Conservation (phyloP, 2,888 invertebrate species). For the Trichopria drosophilae region DNA sequence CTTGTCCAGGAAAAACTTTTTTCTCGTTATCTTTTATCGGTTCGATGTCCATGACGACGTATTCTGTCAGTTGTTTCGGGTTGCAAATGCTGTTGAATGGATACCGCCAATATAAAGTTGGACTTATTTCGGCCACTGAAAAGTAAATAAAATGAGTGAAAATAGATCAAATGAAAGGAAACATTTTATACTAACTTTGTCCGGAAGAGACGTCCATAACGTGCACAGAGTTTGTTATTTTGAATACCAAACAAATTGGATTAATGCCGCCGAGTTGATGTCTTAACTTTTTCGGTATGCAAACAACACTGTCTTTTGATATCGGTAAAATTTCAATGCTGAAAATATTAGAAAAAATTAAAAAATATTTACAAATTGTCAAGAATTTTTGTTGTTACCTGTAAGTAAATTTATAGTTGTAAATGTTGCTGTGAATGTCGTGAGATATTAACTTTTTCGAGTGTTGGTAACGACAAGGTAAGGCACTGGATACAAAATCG, state of each 20-base stretch:
- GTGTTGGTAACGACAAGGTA: constrained; percentile 85
- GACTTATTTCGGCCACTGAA: constrained; percentile 80
- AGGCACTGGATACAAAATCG: constrained; percentile 84
- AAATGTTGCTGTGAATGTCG: constrained; percentile 94
- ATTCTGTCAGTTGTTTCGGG: constrained; percentile 88
- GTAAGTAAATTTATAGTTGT: constrained; percentile 94
- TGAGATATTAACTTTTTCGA: constrained; percentile 96
- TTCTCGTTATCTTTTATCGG: constrained; percentile 74
- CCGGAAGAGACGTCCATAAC: constrained; percentile 89
- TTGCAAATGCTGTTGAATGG: constrained; percentile 87
- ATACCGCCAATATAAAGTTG: constrained; percentile 80
- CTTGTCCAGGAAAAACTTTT: constrained; percentile 84
- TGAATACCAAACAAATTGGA: constrained; percentile 82
- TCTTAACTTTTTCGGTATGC: constrained; percentile 82
- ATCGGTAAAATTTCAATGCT: constrained; percentile 95
- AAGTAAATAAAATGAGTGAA: no score
- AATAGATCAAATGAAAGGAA: neutral
- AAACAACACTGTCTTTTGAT: constrained; percentile 92
- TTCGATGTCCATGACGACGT: constrained; percentile 93
- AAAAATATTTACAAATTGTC: constrained; percentile 1
- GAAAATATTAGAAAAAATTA: constrained; percentile 46
- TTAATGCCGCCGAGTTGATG: constrained; percentile 86
- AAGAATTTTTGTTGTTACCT: constrained; percentile 45
- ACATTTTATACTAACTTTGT: constrained; percentile 67
- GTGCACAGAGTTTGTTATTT: constrained; percentile 88